Conservation (phyloP, 2,888 invertebrate genomes). For the Lycophotia porphyrea region DNA sequence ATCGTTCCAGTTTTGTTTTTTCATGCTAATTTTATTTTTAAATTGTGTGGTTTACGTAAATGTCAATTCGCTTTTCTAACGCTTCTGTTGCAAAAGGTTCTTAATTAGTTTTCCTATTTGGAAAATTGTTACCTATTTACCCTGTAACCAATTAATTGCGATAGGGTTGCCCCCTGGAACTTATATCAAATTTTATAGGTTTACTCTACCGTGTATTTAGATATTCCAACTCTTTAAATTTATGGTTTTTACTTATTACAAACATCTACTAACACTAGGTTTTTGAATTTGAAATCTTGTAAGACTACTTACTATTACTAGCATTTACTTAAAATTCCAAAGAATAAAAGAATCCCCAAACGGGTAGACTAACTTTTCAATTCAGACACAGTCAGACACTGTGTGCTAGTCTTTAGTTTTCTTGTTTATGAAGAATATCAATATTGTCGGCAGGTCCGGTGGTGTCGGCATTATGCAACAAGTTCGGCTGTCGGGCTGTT, state of each 20-base stretch:
- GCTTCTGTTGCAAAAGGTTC: constrained; percentile 27
- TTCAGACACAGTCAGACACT: neutral
- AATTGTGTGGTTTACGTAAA: constrained; percentile 19
- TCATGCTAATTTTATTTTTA: neutral
- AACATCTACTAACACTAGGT: neutral
- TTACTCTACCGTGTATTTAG: constrained; percentile 2
- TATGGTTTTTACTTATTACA: neutral
- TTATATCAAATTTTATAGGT: neutral
- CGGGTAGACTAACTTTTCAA: neutral
- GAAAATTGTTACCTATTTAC: neutral
- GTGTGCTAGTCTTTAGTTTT: constrained; percentile 7
- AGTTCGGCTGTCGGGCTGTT: constrained; percentile 98
- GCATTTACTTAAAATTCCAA: no score
- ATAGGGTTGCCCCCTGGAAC: neutral
- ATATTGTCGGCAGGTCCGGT: constrained; percentile 93
- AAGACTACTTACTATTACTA: no score
- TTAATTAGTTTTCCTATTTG: constrained; percentile 36
- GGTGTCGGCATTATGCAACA: constrained; percentile 98
- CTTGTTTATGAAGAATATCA: constrained; percentile 32
- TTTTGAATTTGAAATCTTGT: no score
- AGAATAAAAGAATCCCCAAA: no score
- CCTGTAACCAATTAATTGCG: constrained; percentile 22
- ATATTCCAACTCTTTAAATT: neutral
- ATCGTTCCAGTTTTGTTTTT: neutral
- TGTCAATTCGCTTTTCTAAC: constrained; percentile 23